Percentiles rank a stretch among this genome's conserved stretches.
phyloP scores from a whole-genome alignment of 2,797 vertebrate genomes.

The Tangara arthus region DNA sequence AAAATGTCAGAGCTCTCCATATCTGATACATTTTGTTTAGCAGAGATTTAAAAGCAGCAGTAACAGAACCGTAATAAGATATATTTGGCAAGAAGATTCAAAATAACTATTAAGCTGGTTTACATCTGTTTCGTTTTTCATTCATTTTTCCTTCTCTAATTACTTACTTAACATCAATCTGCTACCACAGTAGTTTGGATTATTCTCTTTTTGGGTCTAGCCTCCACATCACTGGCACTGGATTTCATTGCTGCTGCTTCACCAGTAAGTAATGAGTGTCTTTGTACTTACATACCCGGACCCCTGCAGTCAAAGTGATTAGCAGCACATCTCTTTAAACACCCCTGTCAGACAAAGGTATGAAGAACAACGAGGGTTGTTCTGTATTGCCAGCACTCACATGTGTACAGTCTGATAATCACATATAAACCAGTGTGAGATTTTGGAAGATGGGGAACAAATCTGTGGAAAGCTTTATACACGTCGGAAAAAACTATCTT shows the following conservation, averaged over 20 bases:
- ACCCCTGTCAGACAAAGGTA: neutral
- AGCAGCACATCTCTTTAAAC: neutral
- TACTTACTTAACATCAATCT: neutral
- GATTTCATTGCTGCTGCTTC: neutral
- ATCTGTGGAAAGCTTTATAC: neutral
- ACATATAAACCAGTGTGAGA: neutral
- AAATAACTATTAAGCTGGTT: constrained; percentile 11
- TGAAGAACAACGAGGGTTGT: neutral
- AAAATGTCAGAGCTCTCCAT: neutral
- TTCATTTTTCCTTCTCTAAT: constrained; percentile 2
- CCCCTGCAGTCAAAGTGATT: neutral
- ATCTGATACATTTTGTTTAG: neutral
- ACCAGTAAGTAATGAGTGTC: neutral
- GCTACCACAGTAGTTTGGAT: neutral
- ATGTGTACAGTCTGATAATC: neutral
- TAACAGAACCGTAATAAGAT: neutral
- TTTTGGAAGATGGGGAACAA: neutral
- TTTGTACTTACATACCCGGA: neutral
- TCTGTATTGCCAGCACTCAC: neutral
- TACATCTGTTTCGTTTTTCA: constrained; percentile 22
- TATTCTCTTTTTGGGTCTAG: neutral
- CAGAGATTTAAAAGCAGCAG: constrained; percentile 11
- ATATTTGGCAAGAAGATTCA: neutral
- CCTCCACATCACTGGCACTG: neutral
- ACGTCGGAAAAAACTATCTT: neutral